A percentile compares a stretch with the other conserved stretches of the same genome.
These are phyloP conservation scores for Therioaphis trifolii DNA, from an alignment of 2,888 invertebrate genomes.

Conservation along the genomic window DNA sequence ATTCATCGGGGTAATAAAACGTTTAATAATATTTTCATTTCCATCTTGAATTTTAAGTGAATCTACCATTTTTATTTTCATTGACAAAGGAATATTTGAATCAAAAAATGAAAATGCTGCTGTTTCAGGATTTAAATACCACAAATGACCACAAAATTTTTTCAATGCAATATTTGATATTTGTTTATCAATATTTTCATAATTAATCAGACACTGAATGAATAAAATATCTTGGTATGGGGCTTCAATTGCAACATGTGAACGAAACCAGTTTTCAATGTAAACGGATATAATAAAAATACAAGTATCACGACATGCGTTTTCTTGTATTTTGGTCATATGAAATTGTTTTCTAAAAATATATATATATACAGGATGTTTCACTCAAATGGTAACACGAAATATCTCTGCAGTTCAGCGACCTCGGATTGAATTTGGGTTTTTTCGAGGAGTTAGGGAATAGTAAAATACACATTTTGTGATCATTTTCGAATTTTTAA, in stretches of 20 bases:
- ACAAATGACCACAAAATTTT: not conserved
- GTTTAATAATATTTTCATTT: not conserved
- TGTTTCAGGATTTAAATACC: slow-evolving; percentile 3
- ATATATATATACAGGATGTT: too few relatives aligned
- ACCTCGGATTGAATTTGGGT: too few relatives aligned
- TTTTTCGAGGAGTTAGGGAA: too few relatives aligned
- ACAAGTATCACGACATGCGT: not conserved
- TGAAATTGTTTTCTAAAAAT: not conserved
- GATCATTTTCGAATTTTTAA: too few relatives aligned
- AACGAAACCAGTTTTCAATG: not conserved
- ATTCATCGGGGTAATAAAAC: not conserved
- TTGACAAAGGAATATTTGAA: not conserved
- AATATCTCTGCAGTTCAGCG: too few relatives aligned
- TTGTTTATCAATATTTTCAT: not conserved
- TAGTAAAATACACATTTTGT: too few relatives aligned
- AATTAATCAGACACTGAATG: not conserved
- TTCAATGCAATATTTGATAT: not conserved
- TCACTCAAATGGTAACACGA: too few relatives aligned
- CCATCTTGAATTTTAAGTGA: not conserved
- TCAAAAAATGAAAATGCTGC: slow-evolving; percentile 1
- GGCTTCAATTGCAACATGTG: not conserved
- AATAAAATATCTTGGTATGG: slow-evolving; percentile 4
- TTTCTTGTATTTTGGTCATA: not conserved
- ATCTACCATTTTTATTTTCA: slow-evolving; percentile 21
- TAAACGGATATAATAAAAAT: slow-evolving; percentile 5